Evolutionary conservation across 2,113 vertebrate species (phyloP).

Genomic region (Salvelinus namaycush): DNA sequence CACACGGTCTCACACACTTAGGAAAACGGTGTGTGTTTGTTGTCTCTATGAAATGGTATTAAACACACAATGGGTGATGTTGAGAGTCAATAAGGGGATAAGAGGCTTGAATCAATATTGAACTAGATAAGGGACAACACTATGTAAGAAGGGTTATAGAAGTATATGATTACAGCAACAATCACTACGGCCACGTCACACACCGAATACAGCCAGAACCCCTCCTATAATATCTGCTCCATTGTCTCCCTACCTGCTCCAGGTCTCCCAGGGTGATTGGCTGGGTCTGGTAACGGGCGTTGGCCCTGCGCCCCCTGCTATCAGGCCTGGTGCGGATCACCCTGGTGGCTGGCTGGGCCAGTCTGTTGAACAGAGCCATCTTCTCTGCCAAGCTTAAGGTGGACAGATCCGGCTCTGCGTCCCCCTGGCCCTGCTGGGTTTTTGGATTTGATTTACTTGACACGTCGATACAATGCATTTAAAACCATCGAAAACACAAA

Average conservation of each 20-base stretch:
- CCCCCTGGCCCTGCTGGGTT: conserved; percentile 54
- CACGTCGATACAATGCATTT: too few relatives aligned
- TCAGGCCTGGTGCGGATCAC: conserved; percentile 79
- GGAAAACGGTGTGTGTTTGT: not conserved
- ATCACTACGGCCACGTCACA: not conserved
- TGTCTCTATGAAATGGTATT: not conserved
- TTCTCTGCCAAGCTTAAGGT: conserved; percentile 92
- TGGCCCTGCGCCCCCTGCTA: conserved; percentile 81
- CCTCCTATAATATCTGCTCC: not conserved
- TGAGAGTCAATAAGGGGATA: not conserved
- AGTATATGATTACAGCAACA: not conserved
- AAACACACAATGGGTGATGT: not conserved
- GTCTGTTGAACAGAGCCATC: conserved; percentile 94
- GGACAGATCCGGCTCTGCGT: conserved; percentile 89
- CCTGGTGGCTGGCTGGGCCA: conserved; percentile 86
- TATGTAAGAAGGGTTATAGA: not conserved
- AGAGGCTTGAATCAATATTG: not conserved
- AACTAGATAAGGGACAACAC: not conserved
- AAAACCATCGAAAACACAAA: too few relatives aligned
- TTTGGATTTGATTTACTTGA: too few relatives aligned
- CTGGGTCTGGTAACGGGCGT: conserved; percentile 92
- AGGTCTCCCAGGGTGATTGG: conserved; percentile 93
- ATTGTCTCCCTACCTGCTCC: conserved; percentile 80
- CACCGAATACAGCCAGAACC: not conserved
- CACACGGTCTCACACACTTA: conserved; percentile 23